Base-by-base conservation (phyloP, 2,797 vertebrate genomes). In the Vultur gryphus region DNA sequence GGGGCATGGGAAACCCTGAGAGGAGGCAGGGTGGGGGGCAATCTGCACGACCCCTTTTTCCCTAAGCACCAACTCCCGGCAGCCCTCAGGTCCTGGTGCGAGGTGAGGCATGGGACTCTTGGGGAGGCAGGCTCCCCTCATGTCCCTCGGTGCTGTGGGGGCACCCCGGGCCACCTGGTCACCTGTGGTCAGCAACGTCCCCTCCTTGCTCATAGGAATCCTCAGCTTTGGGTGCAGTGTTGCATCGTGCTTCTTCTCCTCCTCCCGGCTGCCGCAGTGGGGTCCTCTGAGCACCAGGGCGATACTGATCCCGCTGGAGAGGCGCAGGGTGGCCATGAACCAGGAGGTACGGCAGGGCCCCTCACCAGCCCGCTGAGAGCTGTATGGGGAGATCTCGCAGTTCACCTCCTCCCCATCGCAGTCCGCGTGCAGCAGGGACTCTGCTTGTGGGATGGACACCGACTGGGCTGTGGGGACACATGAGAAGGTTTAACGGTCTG, bases 361-460 rank as follows among this genome's bases (percentile, higher is more conserved):
- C 77, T 69, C 9, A 43, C 65, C 66, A 79, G 21, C 91, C 93
- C 1, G 20, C 87, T 61, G 97, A 80, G 90, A 90, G 57, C 20
- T 41, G 78, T 97, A 98, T 16, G 11, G 97, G 84, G 98, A 98
- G 65, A 99, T 97, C 93, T 99, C 98, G 35, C 99, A 99, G 88
- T 88, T 96, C 93, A 99, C 97, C 81, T 98, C 98, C 96, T 98
- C 97, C 18, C 98, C 98, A 2, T 98, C 98, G 95, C 99, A 99
- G 88, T 99, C 98, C 0, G 98, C 97, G 0, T 99, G 99, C 82
- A 99, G 98, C 95, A 99, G 76, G 81, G 97, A 92, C 4, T 98
- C 97, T 2, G 96, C 95, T 0, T 98, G 97, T 18, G 98, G 98
- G 67, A 99, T 98, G 93, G 98, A 94, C 9, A 98, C 95, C 5